Percentiles rank a stretch among this genome's conserved stretches.
phyloP scores from a whole-genome alignment of 1,140 invertebrate genomes.

The Saccostrea glomerata region DNA sequence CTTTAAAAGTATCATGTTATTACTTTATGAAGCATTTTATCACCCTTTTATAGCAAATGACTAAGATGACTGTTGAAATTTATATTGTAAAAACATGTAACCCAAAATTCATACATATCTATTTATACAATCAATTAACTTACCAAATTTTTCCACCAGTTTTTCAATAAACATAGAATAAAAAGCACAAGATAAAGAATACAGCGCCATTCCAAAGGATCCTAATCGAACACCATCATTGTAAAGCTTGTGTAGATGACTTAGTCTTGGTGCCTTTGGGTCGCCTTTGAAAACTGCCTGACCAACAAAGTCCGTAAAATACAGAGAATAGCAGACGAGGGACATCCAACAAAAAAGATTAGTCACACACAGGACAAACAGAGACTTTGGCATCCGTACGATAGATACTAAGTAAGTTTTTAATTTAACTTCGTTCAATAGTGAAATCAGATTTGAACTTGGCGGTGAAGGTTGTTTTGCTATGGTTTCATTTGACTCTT shows the following conservation, averaged over 20 bases:
- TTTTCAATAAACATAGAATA: slow-evolving; percentile 95
- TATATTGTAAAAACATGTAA: too few relatives aligned
- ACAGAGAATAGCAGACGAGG: slow-evolving; percentile 96
- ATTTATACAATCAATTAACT: too few relatives aligned
- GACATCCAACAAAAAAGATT: slow-evolving; percentile 99
- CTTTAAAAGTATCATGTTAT: neutral
- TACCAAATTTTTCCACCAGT: slow-evolving; percentile 91
- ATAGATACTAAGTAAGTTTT: slow-evolving; percentile 92
- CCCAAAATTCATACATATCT: too few relatives aligned
- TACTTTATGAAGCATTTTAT: too few relatives aligned
- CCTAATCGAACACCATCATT: slow-evolving; percentile 95
- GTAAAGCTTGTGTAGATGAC: slow-evolving; percentile 81
- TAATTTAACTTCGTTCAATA: slow-evolving; percentile 75
- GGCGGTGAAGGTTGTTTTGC: neutral
- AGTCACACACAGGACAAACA: slow-evolving; percentile 92
- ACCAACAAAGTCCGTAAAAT: slow-evolving; percentile 98
- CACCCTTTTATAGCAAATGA: too few relatives aligned
- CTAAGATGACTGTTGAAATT: too few relatives aligned
- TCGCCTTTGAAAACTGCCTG: slow-evolving; percentile 96
- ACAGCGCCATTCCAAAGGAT: slow-evolving; percentile 98
- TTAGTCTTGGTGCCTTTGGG: slow-evolving; percentile 84
- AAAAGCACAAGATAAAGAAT: slow-evolving; percentile 94
- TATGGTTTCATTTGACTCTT: neutral
- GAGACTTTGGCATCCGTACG: slow-evolving; percentile 91
- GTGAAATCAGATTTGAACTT: neutral